Evolutionary conservation across 2,113 vertebrate genomes (phyloP), one percentile per base, ranked within the genome.

Genomic region (human): DNA sequence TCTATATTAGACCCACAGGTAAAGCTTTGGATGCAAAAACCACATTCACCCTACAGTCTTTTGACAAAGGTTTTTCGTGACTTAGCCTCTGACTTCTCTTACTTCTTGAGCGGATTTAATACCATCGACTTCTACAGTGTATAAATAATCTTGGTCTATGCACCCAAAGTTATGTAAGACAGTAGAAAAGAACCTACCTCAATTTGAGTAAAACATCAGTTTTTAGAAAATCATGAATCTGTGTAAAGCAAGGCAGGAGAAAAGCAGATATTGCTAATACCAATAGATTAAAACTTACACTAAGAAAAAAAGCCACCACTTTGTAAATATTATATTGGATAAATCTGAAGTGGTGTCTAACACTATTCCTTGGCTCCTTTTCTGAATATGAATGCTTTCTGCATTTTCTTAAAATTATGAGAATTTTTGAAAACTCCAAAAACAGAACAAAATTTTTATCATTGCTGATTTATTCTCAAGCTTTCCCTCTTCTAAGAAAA

Each of bases 1-100:
- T 7, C n/a, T 10, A 2, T 20, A 5, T 17, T 16, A 14, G 45
- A 10, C 14, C 14, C 73, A n/a, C 3, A 32, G 35, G 43, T 9
- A 35, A 83, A 72, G 52, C 57, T 32, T 0, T 1, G 23, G 52
- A n/a, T 52, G 17, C 25, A 0, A 61, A 35, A 16, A 38, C 4
- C 38, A 30, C 13, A 9, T 55, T 70, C 3, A 2, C 10, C n/a
- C 64, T 27, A 10, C 4, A 4, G n/a, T 35, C 9, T 12, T 5
- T 23, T 7, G 35, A 66, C 72, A 20, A 52, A 59, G 38, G 40
- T 13, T 40, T 82, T 4, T 8, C 75, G 38, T 66, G 35, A 59
- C 9, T 25, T 30, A 30, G n/a, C 59, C 18, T 57, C 22, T n/a
- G 2, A 14, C 13, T 57, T 64, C 1, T 18, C 93, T n/a, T 27